phyloP scores from a whole-genome alignment of 2,797 vertebrate genomes.

The Sciaenops ocellatus region DNA sequence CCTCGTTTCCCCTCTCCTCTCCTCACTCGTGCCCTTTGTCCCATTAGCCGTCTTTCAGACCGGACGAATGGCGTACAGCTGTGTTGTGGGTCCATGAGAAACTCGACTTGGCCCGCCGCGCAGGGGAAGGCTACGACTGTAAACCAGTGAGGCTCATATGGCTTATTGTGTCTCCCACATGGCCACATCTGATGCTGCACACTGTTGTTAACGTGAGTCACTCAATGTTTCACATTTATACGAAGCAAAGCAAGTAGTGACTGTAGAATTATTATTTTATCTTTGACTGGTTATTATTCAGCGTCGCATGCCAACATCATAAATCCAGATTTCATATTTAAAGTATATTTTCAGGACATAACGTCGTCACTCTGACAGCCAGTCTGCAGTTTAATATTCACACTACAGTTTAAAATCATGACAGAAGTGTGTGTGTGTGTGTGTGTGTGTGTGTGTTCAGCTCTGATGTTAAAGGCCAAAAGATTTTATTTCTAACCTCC shows the following conservation, averaged over 20 bases:
- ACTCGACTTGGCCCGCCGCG: slow-evolving; percentile 59
- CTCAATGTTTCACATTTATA: no score
- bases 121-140: slow-evolving; percentile 61
- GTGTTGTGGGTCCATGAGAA: slow-evolving; percentile 71
- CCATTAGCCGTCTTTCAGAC: slow-evolving; percentile 73
- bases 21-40: slow-evolving; percentile 70
- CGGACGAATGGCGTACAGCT: slow-evolving; percentile 72
- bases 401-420: no score
- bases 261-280: background rate
- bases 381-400: no score
- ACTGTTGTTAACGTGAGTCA: slow-evolving; percentile 18
- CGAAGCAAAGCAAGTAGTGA: background rate
- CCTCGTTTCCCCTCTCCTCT: slow-evolving; percentile 48
- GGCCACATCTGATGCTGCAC: slow-evolving; percentile 45
- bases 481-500: background rate
- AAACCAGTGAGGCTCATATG: slow-evolving; percentile 66
- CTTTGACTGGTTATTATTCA: background rate
- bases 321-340: background rate
- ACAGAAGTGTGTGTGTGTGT: background rate
- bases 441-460: background rate
- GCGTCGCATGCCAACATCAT: background rate
- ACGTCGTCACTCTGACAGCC: background rate
- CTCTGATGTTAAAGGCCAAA: background rate
- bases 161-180: slow-evolving; percentile 61
- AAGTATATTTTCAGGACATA: background rate